Conservation (phyloP, 2,113 vertebrate species). For the Zosterops pallidus region DNA sequence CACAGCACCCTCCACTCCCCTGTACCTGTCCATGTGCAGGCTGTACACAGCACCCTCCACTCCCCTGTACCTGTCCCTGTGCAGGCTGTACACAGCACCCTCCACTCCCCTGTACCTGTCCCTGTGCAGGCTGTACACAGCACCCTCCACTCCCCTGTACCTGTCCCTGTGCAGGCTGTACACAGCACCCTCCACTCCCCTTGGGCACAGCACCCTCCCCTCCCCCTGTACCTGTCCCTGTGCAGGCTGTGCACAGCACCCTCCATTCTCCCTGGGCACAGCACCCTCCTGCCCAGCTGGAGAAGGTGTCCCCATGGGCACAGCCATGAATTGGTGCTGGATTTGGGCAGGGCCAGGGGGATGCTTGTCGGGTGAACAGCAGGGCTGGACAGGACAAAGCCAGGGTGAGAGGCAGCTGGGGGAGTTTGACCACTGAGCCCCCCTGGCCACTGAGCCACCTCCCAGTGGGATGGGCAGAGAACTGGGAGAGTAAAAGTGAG, state of each 20-base stretch:
- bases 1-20: accelerated
- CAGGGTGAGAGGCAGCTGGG: accelerated
- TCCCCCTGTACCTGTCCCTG: accelerated
- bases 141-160: accelerated
- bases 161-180: no score
- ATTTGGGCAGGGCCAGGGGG: neutral
- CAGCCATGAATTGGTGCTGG: accelerated
- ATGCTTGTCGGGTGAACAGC: accelerated
- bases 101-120: neutral
- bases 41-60: accelerated
- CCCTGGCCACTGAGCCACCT: no score
- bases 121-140: no score
- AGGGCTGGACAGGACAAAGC: neutral
- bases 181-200: no score
- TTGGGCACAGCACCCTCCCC: no score
- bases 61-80: no score
- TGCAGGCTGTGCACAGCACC: accelerated
- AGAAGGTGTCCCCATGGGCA: accelerated
- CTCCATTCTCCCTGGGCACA: accelerated
- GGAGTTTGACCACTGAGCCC: neutral
- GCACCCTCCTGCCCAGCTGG: accelerated
- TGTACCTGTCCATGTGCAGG: no score
- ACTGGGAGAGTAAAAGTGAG: neutral
- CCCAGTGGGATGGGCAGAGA: neutral
- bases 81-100: accelerated